A percentile compares a stretch with the other conserved stretches of the same genome.
These are phyloP conservation scores for Ferdinandea cuprea DNA, from an alignment of 2,888 invertebrate genomes.

Conservation along the genomic window DNA sequence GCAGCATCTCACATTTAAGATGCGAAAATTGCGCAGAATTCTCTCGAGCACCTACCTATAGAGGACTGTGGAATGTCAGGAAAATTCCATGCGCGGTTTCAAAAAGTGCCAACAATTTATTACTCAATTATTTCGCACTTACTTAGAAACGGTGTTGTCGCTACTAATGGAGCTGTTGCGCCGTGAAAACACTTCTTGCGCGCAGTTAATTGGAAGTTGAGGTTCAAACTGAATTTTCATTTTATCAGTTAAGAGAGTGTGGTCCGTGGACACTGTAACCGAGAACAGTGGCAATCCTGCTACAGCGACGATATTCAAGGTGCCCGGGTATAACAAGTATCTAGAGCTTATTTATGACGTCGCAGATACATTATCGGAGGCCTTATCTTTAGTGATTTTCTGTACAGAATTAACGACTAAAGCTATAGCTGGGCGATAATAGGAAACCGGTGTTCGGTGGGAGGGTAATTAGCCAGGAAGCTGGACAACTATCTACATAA, in stretches of 20 bases:
- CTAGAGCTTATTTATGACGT: conserved; percentile 71
- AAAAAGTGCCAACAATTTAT: conserved; percentile 65
- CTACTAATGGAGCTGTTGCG: conserved; percentile 72
- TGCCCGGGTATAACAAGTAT: conserved; percentile 50
- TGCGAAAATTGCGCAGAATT: conserved; percentile 35
- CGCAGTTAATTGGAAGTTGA: conserved; percentile 66
- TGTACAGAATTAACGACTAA: conserved; percentile 35
- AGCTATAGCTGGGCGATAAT: conserved; percentile 27
- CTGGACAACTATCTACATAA: conserved; percentile 14
- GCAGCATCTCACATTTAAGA: no score
- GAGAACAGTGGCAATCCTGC: background rate
- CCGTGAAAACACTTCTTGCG: conserved; percentile 55
- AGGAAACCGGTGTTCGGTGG: conserved; percentile 56
- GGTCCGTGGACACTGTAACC: conserved; percentile 21
- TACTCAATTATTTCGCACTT: conserved; percentile 74
- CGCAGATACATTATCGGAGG: conserved; percentile 64
- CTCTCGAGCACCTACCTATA: conserved; percentile 17
- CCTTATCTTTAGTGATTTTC: conserved; percentile 68
- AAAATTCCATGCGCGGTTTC: conserved; percentile 55
- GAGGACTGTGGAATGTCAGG: conserved; percentile 53
- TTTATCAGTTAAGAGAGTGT: conserved; percentile 53
- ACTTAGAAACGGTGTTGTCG: conserved; percentile 64
- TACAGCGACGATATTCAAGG: conserved; percentile 21
- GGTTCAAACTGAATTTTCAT: conserved; percentile 52
- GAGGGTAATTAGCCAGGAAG: conserved; percentile 67